Base-by-base conservation (phyloP, 2,113 vertebrate species). In the Passer domesticus region DNA sequence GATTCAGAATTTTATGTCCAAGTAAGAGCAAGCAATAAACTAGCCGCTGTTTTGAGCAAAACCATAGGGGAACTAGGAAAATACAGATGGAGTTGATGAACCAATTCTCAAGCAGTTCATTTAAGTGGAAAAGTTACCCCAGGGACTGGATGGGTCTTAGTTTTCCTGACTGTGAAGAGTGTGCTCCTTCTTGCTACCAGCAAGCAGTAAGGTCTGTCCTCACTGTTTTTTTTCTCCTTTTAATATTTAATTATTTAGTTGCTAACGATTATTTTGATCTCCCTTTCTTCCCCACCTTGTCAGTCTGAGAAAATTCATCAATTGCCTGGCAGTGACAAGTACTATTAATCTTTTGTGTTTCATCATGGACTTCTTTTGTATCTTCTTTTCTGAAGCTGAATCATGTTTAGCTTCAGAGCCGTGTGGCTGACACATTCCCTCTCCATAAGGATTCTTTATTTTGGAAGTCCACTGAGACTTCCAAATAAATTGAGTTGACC, bases 401-500 rank as follows among this genome's bases (percentile, higher is more conserved):
- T 19, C 37, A 13, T 22, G 17, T 39, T 87, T 52, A 37, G 31
- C 79, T 77, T 43, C 70, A 85, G 87, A 79, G 53, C 53, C 17
- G 3, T n/a, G 69, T 5, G 13, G 53, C 52, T 87, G 67, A 47
- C 59, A 23, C 49, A 19, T 86, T 83, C 59, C 31, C 31, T 30
- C 23, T 92, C 79, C 64, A 47, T 83, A 83, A 94, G 79, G 83
- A 14, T 90, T 91, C 82, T 93, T 78, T 88, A 73, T 83, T 95
- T 93, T 88, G 68, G 79, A 85, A 86, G 41, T 80, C 88, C 52
- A 56, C 52, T 15, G 92, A 86, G 93, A 30, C 35, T 83, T 83
- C 33, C 39, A 83, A 28, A 85, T 94, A 95, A 95, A 94, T 95
- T 90, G 93, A 92, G 70, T 94, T 96, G 94, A 91, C 94, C 94